Base-by-base conservation (phyloP, 2,888 invertebrate species). In the Ormyrus rosae region DNA sequence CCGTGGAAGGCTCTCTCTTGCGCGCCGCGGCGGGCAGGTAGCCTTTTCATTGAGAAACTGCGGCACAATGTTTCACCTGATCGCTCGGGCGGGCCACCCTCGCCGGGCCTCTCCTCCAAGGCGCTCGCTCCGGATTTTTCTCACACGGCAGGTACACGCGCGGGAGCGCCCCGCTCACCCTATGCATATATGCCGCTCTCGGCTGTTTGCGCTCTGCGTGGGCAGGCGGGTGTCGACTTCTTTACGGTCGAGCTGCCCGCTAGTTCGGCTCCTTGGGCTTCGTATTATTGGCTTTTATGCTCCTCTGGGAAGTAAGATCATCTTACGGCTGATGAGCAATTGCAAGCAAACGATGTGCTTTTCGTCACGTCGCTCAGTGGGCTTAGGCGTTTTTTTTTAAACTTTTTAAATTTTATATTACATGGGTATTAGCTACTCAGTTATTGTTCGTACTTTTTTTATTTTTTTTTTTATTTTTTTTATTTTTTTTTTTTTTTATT, bases 1-100 rank as follows among this genome's bases (percentile, higher is more conserved):
- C 78, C 60, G 51, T 50, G 63, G 63, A 61, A 69, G 53, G 45
- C 45, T 63, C 55, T 13, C 51, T 55, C 5, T 46, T 63, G n/a
- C 9, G 11, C 6, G 19, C 0, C 13, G n/a, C 50, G 11, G 11
- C 51, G 34, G 19, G 19, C 19, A 19, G 19, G 19, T 19, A 19
- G 19, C 19, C 19, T 19, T 19, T 19, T 19, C 19, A 19, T 19
- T 19, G 19, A 19, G 19, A 19, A 19, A 19, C 19, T 13, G 19
- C 50, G 9, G 8, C 83, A 88, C 88, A 88, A 88, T 87, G 85
- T 84, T 87, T 84, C 87, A 88, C 87, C 88, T 88, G 88, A 88
- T 87, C 80, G 19, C 74, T 45, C 10, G 11, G 79, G 19, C 19
- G 71, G 71, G 83, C 86, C 88, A 85, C 88, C 87, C 86, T 86